A percentile compares a stretch with the other conserved stretches of the same genome.
These are phyloP conservation scores for Opisthocomus hoazin DNA, from an alignment of 2,113 vertebrate species.

Conservation along the genomic window DNA sequence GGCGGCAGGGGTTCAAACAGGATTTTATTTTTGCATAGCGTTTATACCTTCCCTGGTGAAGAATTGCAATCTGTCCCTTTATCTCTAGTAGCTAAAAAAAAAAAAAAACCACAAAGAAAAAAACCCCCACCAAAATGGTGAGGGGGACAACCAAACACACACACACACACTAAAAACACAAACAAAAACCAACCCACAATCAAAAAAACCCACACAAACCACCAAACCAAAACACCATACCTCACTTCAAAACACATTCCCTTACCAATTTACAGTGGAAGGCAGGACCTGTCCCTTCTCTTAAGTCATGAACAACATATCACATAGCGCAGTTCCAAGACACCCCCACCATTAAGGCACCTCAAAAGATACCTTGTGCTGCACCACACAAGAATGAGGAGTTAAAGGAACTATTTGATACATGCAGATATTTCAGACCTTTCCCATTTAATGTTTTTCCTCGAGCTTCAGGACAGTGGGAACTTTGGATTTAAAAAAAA, in stretches of 20 bases:
- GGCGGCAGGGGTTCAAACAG: neutral
- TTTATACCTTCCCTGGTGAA: neutral
- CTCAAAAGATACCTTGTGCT: neutral
- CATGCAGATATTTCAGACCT: neutral
- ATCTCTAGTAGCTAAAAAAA: neutral
- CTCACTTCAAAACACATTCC: neutral
- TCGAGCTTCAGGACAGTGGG: neutral
- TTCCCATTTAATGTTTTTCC: neutral
- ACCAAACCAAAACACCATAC: neutral
- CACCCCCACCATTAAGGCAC: neutral
- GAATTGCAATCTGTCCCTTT: neutral
- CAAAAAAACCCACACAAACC: neutral
- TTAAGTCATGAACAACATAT: neutral
- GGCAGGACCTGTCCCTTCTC: neutral
- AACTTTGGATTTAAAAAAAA: neutral
- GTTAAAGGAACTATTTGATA: neutral
- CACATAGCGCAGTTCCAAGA: neutral
- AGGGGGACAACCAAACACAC: neutral
- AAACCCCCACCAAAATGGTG: no score
- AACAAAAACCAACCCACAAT: neutral
- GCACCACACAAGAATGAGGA: neutral
- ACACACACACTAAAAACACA: neutral
- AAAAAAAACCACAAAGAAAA: neutral
- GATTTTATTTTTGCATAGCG: neutral
- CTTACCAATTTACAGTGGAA: neutral